These are phyloP conservation scores for Micropterix aruncella DNA, from an alignment of 2,888 invertebrate species.

Conservation along the genomic window DNA sequence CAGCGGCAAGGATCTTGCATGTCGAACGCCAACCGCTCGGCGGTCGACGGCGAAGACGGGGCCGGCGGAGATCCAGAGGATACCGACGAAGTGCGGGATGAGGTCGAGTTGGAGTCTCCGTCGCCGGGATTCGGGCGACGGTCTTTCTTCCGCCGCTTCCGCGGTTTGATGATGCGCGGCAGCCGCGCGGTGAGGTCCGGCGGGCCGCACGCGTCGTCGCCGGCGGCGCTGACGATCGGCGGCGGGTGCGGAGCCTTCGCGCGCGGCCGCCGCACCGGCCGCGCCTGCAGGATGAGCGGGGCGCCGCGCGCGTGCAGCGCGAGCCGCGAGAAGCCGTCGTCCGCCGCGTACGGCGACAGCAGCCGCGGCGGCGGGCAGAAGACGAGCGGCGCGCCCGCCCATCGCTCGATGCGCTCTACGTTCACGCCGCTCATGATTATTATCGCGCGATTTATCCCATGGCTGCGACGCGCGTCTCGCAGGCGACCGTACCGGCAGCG, in stretches of 20 bases:
- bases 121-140: slow-evolving; percentile 46
- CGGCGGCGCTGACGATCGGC: slow-evolving; percentile 46
- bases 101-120: slow-evolving; percentile 34
- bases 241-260: slow-evolving; percentile 24
- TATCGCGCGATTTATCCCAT: too few species aligned
- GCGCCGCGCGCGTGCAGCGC: slow-evolving; percentile 77
- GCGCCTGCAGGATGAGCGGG: slow-evolving; percentile 62
- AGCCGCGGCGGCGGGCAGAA: slow-evolving; percentile 17
- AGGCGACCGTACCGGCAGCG: slow-evolving; percentile 4
- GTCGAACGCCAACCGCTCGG: slow-evolving; percentile 20
- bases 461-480: slow-evolving; percentile 2
- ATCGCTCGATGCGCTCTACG: slow-evolving; percentile 1
- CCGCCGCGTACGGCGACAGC: slow-evolving; percentile 23
- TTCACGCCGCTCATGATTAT: slow-evolving; percentile 4
- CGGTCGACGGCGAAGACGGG: slow-evolving; percentile 13
- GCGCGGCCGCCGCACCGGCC: slow-evolving; percentile 40
- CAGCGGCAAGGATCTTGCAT: slow-evolving; percentile 47
- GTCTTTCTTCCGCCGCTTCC: slow-evolving; percentile 83
- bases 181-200: slow-evolving; percentile 58
- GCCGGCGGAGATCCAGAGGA: slow-evolving; percentile 23
- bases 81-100: slow-evolving; percentile 34
- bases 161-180: slow-evolving; percentile 78
- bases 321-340: slow-evolving; percentile 46
- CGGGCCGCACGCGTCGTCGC: slow-evolving; percentile 61
- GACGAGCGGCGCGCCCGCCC: slow-evolving; percentile 24